Evolutionary conservation across 2,113 vertebrate genomes (phyloP).

Genomic region (Aphelocoma coerulescens): DNA sequence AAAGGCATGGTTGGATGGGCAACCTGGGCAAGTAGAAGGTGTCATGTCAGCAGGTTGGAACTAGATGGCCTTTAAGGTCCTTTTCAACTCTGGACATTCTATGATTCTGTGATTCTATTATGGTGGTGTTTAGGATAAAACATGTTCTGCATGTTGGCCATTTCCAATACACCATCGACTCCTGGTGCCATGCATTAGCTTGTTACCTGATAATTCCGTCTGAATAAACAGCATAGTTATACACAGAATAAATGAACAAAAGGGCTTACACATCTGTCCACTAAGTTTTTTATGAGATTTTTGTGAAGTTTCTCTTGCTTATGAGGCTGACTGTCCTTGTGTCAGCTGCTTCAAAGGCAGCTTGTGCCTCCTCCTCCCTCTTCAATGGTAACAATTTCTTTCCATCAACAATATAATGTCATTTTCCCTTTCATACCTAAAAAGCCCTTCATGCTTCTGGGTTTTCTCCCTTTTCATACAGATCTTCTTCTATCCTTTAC

Average conservation of each 20-base stretch:
- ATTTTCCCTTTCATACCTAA: not conserved
- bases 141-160: not conserved
- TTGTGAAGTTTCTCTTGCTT: not conserved
- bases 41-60: not conserved
- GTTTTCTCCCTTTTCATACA: not conserved
- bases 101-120: not conserved
- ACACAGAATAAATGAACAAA: not conserved
- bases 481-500: not conserved
- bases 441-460: not conserved
- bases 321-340: not conserved
- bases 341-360: not conserved
- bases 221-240: not conserved
- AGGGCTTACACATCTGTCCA: not conserved
- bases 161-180: not conserved
- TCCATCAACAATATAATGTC: not conserved
- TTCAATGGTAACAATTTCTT: not conserved
- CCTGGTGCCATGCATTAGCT: not conserved
- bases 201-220: not conserved
- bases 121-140: not conserved
- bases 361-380: not conserved
- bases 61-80: not conserved
- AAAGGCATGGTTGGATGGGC: not conserved
- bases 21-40: not conserved
- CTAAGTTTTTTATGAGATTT: not conserved
- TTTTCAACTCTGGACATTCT: not conserved